phyloP scores from a whole-genome alignment of 2,888 invertebrate genomes.

The Acleris literana region DNA sequence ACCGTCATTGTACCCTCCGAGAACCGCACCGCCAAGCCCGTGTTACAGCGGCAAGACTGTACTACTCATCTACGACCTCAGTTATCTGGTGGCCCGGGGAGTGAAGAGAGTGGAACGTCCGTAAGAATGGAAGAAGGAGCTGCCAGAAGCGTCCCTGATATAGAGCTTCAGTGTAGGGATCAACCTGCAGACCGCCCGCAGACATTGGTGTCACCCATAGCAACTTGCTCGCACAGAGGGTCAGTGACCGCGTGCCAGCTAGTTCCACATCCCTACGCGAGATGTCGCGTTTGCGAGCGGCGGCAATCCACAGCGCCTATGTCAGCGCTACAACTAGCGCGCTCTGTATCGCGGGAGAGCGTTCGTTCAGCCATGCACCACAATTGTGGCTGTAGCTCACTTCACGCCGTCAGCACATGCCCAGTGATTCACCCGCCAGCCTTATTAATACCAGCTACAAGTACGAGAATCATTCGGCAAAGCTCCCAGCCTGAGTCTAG shows the following conservation, averaged over 20 bases:
- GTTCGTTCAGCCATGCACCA: slow-evolving; percentile 88
- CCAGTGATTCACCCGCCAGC: slow-evolving; percentile 88
- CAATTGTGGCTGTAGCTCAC: slow-evolving; percentile 83
- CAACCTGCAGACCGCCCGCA: slow-evolving; percentile 80
- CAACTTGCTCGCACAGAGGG: slow-evolving; percentile 84
- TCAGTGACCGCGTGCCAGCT: slow-evolving; percentile 87
- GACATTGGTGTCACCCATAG: slow-evolving; percentile 81
- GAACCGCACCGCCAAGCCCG: slow-evolving; percentile 87
- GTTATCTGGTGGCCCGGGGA: slow-evolving; percentile 88
- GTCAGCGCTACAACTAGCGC: slow-evolving; percentile 89
- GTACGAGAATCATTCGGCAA: slow-evolving; percentile 93
- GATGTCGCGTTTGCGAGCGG: slow-evolving; percentile 88
- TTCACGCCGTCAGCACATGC: slow-evolving; percentile 84
- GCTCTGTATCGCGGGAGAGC: slow-evolving; percentile 93
- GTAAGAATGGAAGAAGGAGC: slow-evolving; percentile 86
- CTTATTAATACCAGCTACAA: slow-evolving; percentile 88
- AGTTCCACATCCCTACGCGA: slow-evolving; percentile 86
- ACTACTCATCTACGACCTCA: slow-evolving; percentile 90
- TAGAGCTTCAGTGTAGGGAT: slow-evolving; percentile 90
- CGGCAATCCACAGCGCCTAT: slow-evolving; percentile 92
- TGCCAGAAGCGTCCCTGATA: slow-evolving; percentile 91
- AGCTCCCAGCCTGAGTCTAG: slow-evolving; percentile 93
- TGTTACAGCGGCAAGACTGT: slow-evolving; percentile 93
- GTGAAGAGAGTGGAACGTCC: slow-evolving; percentile 88
- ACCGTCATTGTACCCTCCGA: slow-evolving; percentile 78